Evolutionary conservation across 1,140 invertebrate genomes (phyloP).

Genomic region (Coptotermes formosanus): DNA sequence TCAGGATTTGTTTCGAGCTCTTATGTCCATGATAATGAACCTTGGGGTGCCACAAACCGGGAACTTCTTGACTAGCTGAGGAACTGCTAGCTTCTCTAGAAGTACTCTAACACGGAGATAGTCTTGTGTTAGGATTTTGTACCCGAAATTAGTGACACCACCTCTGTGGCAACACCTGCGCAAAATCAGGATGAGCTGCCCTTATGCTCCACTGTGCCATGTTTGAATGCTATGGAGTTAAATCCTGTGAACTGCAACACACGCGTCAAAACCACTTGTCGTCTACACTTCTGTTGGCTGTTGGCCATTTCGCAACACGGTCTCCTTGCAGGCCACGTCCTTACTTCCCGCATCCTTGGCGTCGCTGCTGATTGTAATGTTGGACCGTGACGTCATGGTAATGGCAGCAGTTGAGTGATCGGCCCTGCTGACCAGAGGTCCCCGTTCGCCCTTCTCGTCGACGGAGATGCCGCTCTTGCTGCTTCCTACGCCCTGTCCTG

Average conservation of each 20-base stretch:
- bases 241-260: not conserved
- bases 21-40: too few species aligned
- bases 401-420: slow-evolving; percentile 53
- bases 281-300: slow-evolving; percentile 17
- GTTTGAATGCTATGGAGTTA: not conserved
- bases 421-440: slow-evolving; percentile 55
- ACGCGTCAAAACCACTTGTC: not conserved
- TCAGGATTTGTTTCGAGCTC: too few species aligned
- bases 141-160: too few species aligned
- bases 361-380: slow-evolving; percentile 51
- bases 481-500: slow-evolving; percentile 23
- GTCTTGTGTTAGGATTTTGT: too few species aligned
- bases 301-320: not conserved
- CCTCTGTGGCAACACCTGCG: too few species aligned
- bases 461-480: slow-evolving; percentile 36
- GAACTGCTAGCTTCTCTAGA: too few species aligned
- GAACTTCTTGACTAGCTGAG: too few species aligned
- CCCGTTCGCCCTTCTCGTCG: slow-evolving; percentile 52
- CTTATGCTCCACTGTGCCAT: too few species aligned
- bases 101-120: too few species aligned
- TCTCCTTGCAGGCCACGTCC: slow-evolving; percentile 28
- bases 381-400: slow-evolving; percentile 55
- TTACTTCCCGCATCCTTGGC: slow-evolving; percentile 41
- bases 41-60: too few species aligned
- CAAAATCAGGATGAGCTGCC: too few species aligned